phyloP scores from a whole-genome alignment of 2,797 vertebrate genomes.

The Peromyscus eremicus region DNA sequence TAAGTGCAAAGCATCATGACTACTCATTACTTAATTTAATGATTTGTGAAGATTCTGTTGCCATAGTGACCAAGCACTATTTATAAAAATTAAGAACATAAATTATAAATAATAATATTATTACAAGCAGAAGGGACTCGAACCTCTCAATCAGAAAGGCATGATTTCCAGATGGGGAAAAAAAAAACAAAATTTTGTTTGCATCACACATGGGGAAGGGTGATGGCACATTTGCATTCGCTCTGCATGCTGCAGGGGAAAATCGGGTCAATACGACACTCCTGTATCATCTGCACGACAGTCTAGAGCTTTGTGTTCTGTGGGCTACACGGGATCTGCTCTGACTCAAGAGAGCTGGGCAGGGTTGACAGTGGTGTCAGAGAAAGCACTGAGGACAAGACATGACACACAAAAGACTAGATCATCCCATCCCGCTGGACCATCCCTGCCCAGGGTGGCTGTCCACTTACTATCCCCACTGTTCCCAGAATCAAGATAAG shows the following conservation, averaged over 20 bases:
- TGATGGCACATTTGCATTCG: background rate
- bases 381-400: background rate
- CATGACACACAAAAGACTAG: background rate
- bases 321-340: rapidly evolving
- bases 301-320: background rate
- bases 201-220: constrained; percentile 26
- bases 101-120: constrained; percentile 85
- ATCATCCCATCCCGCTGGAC: too few relatives aligned
- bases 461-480: rapidly evolving
- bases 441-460: background rate
- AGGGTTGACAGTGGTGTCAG: background rate
- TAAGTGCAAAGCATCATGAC: constrained; percentile 78
- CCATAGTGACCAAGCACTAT: constrained; percentile 79
- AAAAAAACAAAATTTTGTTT: constrained; percentile 20
- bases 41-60: constrained; percentile 80
- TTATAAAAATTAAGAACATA: constrained; percentile 84
- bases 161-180: constrained; percentile 75
- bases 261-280: background rate
- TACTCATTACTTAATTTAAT: constrained; percentile 83
- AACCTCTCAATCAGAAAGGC: constrained; percentile 79
- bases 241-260: background rate
- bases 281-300: background rate
- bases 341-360: background rate
- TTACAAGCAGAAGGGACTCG: constrained; percentile 80
- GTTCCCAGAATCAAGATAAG: background rate